These are phyloP conservation scores for Bimastos eiseni DNA, from an alignment of 2,888 invertebrate species.

Conservation along the genomic window DNA sequence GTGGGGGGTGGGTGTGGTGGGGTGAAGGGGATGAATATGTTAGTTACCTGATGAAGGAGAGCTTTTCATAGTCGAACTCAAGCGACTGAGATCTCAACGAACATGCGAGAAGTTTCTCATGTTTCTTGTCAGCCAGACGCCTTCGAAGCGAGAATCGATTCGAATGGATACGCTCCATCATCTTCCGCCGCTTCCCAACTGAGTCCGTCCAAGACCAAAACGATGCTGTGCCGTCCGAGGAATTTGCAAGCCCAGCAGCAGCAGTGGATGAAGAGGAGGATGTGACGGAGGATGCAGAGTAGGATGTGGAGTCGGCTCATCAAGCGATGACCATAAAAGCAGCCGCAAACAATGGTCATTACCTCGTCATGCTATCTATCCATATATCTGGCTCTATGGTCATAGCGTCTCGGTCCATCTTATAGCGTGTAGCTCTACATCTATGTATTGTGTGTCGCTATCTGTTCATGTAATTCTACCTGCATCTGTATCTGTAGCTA, in stretches of 20 bases:
- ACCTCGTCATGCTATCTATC: neutral
- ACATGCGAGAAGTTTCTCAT: neutral
- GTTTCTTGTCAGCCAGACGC: neutral
- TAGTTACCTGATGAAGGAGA: slow-evolving; percentile 10
- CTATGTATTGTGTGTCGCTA: neutral
- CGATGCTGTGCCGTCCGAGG: neutral
- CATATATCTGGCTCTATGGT: neutral
- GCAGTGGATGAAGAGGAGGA: neutral
- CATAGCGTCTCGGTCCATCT: too few relatives aligned
- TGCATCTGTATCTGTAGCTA: too few relatives aligned
- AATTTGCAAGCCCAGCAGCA: neutral
- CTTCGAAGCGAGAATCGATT: slow-evolving; percentile 7
- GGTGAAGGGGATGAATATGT: neutral
- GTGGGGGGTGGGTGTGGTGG: neutral
- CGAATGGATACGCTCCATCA: neutral
- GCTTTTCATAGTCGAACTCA: neutral
- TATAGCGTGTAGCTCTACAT: too few relatives aligned
- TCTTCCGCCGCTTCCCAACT: neutral
- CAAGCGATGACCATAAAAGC: neutral
- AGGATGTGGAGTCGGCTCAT: neutral
- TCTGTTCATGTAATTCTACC: neutral
- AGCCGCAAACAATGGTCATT: slow-evolving; percentile 13
- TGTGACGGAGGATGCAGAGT: neutral
- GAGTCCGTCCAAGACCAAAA: neutral
- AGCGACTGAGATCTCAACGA: neutral